phyloP scores from a whole-genome alignment of 2,113 vertebrate species.

The Ochotona curzoniae region DNA sequence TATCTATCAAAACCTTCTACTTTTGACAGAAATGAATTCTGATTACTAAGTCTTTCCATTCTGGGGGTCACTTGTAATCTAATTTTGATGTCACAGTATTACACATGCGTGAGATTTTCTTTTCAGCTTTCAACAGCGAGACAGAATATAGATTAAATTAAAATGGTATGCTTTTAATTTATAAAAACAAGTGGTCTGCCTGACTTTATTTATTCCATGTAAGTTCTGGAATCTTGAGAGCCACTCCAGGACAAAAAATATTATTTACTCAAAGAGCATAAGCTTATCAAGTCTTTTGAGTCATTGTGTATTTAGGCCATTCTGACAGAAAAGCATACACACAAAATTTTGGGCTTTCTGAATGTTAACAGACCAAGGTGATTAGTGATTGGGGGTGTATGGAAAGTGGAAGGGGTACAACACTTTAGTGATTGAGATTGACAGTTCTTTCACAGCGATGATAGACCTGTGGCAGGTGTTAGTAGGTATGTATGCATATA shows the following conservation, averaged over 20 bases:
- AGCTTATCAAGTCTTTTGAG: not conserved
- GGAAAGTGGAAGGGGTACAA: not conserved
- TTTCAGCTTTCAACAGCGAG: conserved; percentile 21
- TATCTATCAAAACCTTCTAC: not conserved
- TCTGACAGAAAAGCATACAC: not conserved
- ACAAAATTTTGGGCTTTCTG: not conserved
- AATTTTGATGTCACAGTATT: conserved; percentile 39
- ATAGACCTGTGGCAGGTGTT: not conserved
- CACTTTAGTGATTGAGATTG: not conserved
- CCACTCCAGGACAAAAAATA: not conserved
- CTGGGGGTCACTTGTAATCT: not conserved
- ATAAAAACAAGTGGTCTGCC: not conserved
- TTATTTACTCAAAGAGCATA: not conserved
- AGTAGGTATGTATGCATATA: not conserved
- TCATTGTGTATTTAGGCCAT: not conserved
- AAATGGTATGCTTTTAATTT: not conserved
- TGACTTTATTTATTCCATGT: not conserved
- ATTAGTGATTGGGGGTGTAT: not conserved
- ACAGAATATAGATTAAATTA: conserved; percentile 6
- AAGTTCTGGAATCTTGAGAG: conserved; percentile 40
- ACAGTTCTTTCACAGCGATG: not conserved
- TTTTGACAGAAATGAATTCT: conserved; percentile 30
- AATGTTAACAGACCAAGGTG: not conserved
- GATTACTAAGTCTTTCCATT: conserved; percentile 34
- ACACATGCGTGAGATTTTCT: not conserved